phyloP scores from a whole-genome alignment of 1,140 invertebrate species.

The Drosophila rufa region DNA sequence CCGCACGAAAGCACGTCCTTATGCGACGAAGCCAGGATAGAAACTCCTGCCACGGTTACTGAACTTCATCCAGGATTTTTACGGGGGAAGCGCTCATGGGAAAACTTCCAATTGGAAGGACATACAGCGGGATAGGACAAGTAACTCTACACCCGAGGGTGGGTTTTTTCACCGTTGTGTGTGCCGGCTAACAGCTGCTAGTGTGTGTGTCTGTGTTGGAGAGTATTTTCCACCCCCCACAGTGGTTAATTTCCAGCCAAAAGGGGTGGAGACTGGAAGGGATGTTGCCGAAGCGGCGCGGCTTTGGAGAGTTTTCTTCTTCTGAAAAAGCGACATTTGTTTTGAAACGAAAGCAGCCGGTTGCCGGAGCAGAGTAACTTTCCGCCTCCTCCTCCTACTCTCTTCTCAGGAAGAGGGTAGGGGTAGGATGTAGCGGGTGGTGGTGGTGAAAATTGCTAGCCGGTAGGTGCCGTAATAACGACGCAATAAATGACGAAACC shows the following conservation, averaged over 20 bases:
- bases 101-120: constrained; percentile 72
- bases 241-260: constrained; percentile 41
- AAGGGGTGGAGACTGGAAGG: constrained; percentile 63
- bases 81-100: constrained; percentile 43
- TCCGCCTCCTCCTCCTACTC: neutral
- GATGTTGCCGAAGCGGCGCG: constrained; percentile 10
- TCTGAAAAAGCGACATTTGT: constrained; percentile 61
- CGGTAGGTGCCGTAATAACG: constrained; percentile 75
- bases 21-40: constrained; percentile 62
- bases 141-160: constrained; percentile 60
- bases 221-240: constrained; percentile 59
- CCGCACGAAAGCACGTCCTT: constrained; percentile 52
- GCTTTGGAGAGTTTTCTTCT: constrained; percentile 21
- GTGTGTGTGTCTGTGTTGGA: constrained; percentile 29
- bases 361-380: constrained; percentile 37
- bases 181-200: constrained; percentile 67
- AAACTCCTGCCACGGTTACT: constrained; percentile 70
- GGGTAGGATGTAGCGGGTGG: constrained; percentile 1
- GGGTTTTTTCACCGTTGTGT: constrained; percentile 41
- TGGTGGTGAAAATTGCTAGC: constrained; percentile 26
- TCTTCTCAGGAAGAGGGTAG: neutral
- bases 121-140: constrained; percentile 55
- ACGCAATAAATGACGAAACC: constrained; percentile 81
- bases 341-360: constrained; percentile 74
- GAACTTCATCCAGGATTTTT: constrained; percentile 65